These are phyloP conservation scores for Campylomormyrus numenius DNA, from an alignment of 2,113 vertebrate genomes.

Conservation along the genomic window DNA sequence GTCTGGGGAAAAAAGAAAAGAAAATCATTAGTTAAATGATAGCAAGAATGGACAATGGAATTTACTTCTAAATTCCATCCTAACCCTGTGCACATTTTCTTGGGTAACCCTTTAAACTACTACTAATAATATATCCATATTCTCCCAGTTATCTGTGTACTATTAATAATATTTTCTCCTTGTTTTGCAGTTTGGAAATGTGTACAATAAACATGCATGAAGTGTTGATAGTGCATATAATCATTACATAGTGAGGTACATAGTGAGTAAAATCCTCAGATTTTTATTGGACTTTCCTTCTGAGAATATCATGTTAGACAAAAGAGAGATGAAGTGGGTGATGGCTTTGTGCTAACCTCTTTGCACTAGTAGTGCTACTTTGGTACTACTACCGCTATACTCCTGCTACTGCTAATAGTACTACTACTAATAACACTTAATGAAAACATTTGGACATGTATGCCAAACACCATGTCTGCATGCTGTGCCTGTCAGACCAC, in stretches of 20 bases:
- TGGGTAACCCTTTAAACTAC: not conserved
- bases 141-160: not conserved
- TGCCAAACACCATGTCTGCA: not conserved
- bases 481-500: not conserved
- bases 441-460: not conserved
- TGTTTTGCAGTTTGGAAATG: not conserved
- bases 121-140: not conserved
- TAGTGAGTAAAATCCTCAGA: not conserved
- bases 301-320: not conserved
- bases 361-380: not conserved
- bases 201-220: not conserved
- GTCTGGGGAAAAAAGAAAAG: constrained; percentile 22
- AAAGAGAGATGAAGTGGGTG: not conserved
- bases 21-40: not conserved
- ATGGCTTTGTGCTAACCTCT: not conserved
- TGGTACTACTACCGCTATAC: not conserved
- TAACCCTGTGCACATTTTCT: not conserved
- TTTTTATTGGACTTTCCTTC: not conserved
- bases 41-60: not conserved
- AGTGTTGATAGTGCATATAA: not conserved
- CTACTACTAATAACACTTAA: not conserved
- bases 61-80: not conserved
- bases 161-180: not conserved
- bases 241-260: not conserved
- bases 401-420: not conserved